phyloP scores from a whole-genome alignment of 92 coral and sea anemone genomes.

The Phenganax marumi region DNA sequence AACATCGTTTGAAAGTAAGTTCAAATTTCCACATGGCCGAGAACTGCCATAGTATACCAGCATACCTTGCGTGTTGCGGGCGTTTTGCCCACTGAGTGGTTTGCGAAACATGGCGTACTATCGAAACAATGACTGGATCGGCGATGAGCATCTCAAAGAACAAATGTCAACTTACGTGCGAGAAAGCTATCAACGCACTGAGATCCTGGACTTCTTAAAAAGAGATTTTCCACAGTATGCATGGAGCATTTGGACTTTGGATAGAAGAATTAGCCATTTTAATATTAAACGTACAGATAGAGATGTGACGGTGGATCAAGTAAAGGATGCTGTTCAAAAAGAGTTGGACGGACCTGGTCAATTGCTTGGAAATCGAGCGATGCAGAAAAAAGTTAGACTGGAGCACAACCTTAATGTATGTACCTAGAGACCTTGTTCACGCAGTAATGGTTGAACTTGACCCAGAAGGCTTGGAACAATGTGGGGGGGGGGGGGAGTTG shows the following conservation, averaged over 20 bases:
- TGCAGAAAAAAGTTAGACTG: not conserved
- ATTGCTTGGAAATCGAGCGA: not conserved
- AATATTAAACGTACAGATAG: not conserved
- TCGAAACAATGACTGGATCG: slow-evolving; percentile 7
- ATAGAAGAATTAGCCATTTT: slow-evolving; percentile 11
- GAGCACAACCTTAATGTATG: slow-evolving; percentile 1
- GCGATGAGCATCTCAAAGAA: not conserved
- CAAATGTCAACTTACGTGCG: not conserved
- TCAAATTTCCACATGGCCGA: slow-evolving; percentile 38
- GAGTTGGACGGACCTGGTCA: slow-evolving; percentile 23
- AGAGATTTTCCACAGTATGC: slow-evolving; percentile 36
- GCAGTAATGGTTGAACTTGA: slow-evolving; percentile 1
- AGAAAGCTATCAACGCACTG: not conserved
- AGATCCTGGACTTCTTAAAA: slow-evolving; percentile 22
- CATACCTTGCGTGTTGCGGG: slow-evolving; percentile 11
- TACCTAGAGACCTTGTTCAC: not conserved
- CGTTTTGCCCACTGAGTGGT: not conserved
- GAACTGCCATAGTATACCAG: slow-evolving; percentile 44
- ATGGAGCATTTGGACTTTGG: slow-evolving; percentile 29
- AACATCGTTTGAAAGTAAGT: too few relatives aligned
- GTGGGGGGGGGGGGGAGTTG: not conserved
- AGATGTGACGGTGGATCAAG: slow-evolving; percentile 30
- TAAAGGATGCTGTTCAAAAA: slow-evolving; percentile 15
- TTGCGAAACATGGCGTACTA: slow-evolving; percentile 20
- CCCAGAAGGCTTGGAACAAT: not conserved